Evolutionary conservation across 1,140 invertebrate genomes (phyloP).

Genomic region (Achroia grisella): DNA sequence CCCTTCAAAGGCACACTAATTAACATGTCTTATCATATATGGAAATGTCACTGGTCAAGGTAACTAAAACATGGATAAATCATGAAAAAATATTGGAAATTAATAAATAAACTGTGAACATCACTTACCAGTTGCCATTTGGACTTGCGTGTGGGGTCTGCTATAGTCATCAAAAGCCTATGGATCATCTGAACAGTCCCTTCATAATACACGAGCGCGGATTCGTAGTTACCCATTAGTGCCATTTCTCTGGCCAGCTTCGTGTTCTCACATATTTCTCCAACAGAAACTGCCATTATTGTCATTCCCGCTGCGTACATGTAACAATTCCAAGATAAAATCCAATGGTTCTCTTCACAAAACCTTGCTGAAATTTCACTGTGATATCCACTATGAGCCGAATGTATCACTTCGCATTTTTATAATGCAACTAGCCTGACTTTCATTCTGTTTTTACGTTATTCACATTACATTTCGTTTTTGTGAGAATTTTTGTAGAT

Average conservation of each 20-base stretch:
- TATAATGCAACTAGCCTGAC: slow-evolving; percentile 24
- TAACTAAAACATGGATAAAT: slow-evolving; percentile 25
- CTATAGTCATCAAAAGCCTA: slow-evolving; percentile 85
- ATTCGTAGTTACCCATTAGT: slow-evolving; percentile 96
- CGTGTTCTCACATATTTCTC: slow-evolving; percentile 93
- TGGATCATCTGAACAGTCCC: slow-evolving; percentile 94
- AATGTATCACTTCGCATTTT: slow-evolving; percentile 55
- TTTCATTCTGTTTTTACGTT: slow-evolving; percentile 14
- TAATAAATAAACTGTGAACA: slow-evolving; percentile 13
- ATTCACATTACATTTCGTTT: slow-evolving; percentile 15
- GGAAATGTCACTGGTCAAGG: slow-evolving; percentile 44
- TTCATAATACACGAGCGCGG: slow-evolving; percentile 95
- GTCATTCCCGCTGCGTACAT: slow-evolving; percentile 77
- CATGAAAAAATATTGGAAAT: slow-evolving; percentile 6
- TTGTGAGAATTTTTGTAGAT: slow-evolving; percentile 12
- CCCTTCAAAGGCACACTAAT: slow-evolving; percentile 39
- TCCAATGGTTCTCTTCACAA: slow-evolving; percentile 36
- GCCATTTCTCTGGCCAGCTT: slow-evolving; percentile 96
- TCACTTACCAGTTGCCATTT: slow-evolving; percentile 90
- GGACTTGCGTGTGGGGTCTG: slow-evolving; percentile 84
- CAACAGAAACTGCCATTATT: slow-evolving; percentile 88
- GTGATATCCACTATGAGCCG: slow-evolving; percentile 38
- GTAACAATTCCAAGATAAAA: slow-evolving; percentile 43
- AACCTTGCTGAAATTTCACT: slow-evolving; percentile 29
- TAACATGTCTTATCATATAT: slow-evolving; percentile 55